A percentile compares a stretch with the other conserved stretches of the same genome.
Conservation (phyloP, 2,113 vertebrate species). For the Tupaia tana region DNA sequence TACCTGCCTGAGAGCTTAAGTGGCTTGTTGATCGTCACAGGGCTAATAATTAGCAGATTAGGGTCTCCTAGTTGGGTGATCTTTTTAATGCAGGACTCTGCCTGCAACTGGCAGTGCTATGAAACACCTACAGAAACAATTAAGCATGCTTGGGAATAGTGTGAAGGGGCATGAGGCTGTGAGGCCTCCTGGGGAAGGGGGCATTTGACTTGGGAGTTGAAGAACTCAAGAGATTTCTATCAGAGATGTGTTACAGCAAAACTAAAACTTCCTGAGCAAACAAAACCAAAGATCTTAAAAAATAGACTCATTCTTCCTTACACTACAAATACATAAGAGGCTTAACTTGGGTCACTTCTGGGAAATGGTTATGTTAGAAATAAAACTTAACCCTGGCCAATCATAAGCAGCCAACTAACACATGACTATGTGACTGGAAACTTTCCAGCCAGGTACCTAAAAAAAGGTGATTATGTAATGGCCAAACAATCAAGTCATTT, state of each 20-base stretch:
- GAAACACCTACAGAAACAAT: neutral
- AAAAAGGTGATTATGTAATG: neutral
- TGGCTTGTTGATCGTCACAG: constrained; percentile 8
- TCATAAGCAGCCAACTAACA: neutral
- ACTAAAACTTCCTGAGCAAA: neutral
- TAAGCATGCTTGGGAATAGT: neutral
- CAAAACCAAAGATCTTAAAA: neutral
- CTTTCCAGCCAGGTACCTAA: neutral
- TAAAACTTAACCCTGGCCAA: neutral
- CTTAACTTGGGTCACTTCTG: neutral
- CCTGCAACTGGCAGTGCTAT: neutral
- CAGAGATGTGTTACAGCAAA: neutral
- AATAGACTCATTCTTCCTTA: neutral
- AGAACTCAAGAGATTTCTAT: neutral
- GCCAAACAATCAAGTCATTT: neutral
- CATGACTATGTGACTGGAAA: neutral
- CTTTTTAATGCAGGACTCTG: neutral
- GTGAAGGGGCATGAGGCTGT: neutral
- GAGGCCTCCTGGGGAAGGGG: neutral
- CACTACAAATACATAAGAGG: neutral
- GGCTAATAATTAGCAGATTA: constrained; percentile 42
- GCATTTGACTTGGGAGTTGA: neutral
- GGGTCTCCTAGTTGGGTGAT: neutral
- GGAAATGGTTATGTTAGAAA: neutral
- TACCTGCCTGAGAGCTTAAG: neutral